phyloP scores from a whole-genome alignment of 2,113 vertebrate species.

The Perca flavescens region DNA sequence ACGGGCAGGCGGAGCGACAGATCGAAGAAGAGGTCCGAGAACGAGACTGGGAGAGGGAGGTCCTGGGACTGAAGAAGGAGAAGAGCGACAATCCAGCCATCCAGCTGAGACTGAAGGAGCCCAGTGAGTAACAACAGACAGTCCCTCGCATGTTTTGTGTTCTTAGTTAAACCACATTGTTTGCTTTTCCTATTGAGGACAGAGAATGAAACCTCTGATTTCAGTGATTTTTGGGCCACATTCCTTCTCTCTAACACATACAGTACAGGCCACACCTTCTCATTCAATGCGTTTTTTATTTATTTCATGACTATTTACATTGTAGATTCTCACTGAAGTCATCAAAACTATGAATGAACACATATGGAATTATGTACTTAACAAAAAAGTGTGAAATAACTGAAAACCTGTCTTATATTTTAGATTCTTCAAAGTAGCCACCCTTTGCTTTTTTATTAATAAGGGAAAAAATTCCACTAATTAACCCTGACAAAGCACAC shows the following conservation, averaged over 20 bases:
- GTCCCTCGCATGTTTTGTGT: background rate
- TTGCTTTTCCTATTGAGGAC: background rate
- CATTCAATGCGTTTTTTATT: too few species aligned
- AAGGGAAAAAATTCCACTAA: too few species aligned
- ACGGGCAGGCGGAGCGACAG: slow-evolving; percentile 94
- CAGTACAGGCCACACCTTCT: too few species aligned
- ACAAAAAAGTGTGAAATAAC: too few species aligned
- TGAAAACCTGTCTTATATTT: too few species aligned
- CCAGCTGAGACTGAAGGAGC: slow-evolving; percentile 96
- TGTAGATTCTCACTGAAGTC: too few species aligned
- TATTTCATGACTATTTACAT: too few species aligned
- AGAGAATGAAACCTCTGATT: background rate
- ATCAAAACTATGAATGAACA: too few species aligned
- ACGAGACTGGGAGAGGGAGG: slow-evolving; percentile 94
- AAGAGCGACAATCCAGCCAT: slow-evolving; percentile 95
- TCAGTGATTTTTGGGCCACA: background rate
- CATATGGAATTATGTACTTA: too few species aligned
- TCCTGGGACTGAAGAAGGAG: slow-evolving; percentile 93
- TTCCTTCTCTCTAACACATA: background rate
- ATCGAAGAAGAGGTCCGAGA: slow-evolving; percentile 95
- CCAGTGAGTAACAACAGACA: slow-evolving; percentile 87
- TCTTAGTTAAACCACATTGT: background rate
- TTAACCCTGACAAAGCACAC: too few species aligned
- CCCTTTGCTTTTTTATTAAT: too few species aligned
- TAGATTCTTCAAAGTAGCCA: too few species aligned